These are phyloP conservation scores for Vulpes vulpes DNA, from an alignment of 2,113 vertebrate species.

Conservation along the genomic window DNA sequence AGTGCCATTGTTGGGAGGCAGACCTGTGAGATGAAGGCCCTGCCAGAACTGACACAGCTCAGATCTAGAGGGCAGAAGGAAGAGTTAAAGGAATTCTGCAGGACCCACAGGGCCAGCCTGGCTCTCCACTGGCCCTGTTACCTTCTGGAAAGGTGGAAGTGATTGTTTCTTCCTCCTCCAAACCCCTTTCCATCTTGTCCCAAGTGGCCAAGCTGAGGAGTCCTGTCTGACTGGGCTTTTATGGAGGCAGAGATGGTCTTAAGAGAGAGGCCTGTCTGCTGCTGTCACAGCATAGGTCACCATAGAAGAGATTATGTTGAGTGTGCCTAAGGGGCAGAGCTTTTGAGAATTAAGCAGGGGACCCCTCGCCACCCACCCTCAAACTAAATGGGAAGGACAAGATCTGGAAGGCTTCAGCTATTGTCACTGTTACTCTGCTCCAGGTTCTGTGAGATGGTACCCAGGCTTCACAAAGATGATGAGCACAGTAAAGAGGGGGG, in stretches of 20 bases:
- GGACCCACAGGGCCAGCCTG: neutral
- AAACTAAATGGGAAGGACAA: neutral
- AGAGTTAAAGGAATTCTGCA: neutral
- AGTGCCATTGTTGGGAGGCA: neutral
- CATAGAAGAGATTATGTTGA: neutral
- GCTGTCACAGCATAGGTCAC: neutral
- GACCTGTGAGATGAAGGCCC: neutral
- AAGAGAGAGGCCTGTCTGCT: neutral
- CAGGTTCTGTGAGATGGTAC: neutral
- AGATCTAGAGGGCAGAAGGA: neutral
- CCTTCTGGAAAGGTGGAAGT: neutral
- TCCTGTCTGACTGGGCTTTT: neutral
- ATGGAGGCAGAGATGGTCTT: neutral
- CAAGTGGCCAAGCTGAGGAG: neutral
- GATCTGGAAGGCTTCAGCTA: neutral
- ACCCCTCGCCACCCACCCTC: neutral
- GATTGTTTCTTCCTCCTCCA: neutral
- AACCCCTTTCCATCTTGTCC: neutral
- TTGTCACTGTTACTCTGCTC: neutral
- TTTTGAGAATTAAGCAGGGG: neutral
- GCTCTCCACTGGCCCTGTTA: neutral
- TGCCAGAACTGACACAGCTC: neutral
- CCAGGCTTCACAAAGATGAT: neutral
- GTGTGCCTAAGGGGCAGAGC: neutral
- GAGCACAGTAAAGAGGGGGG: neutral